phyloP scores from a whole-genome alignment of 2,888 invertebrate species.

The Hirtodrosophila histrioides region DNA sequence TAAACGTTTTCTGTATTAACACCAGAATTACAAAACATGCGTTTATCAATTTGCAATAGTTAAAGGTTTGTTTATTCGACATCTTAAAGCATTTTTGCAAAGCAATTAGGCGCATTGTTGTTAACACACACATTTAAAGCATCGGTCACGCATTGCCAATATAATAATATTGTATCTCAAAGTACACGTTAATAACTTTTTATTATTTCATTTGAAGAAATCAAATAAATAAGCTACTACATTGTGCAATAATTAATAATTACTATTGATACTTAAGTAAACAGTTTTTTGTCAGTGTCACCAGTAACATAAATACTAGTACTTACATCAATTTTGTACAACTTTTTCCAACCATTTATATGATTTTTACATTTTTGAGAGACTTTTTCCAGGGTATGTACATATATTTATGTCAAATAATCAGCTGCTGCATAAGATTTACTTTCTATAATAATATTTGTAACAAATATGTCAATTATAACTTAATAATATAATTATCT shows the following conservation, averaged over 20 bases:
- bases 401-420: no score
- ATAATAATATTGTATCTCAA: slow-evolving; percentile 35
- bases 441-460: no score
- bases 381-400: slow-evolving; percentile 9
- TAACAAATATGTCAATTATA: no score
- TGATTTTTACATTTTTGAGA: neutral
- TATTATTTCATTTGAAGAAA: slow-evolving; percentile 34
- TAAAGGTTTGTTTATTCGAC: slow-evolving; percentile 54
- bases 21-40: slow-evolving; percentile 60
- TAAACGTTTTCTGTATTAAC: slow-evolving; percentile 64
- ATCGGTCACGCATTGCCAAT: slow-evolving; percentile 80
- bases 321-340: slow-evolving; percentile 16
- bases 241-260: slow-evolving; percentile 46
- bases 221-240: slow-evolving; percentile 42
- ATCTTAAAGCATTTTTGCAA: slow-evolving; percentile 61
- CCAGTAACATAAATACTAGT: slow-evolving; percentile 39
- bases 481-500: no score
- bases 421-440: no score
- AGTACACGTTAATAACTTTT: slow-evolving; percentile 51
- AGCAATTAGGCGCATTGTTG: slow-evolving; percentile 66
- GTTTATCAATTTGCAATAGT: slow-evolving; percentile 67
- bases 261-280: slow-evolving; percentile 30
- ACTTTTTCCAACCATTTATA: slow-evolving; percentile 5
- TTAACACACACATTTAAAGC: slow-evolving; percentile 63
- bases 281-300: slow-evolving; percentile 52